Evolutionary conservation across 2,888 invertebrate genomes (phyloP).

Genomic region (Heliothis peltigera): DNA sequence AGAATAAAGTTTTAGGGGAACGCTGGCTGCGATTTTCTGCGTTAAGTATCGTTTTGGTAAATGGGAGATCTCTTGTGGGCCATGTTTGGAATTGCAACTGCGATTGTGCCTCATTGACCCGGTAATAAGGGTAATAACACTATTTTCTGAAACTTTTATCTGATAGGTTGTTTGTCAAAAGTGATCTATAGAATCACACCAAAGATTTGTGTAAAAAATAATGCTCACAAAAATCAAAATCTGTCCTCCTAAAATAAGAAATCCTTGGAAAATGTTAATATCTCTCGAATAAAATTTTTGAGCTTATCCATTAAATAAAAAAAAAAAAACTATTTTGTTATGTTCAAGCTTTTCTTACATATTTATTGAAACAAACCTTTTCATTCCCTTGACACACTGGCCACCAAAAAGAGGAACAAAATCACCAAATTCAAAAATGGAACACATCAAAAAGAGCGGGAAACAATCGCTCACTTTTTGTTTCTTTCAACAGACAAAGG

Average conservation of each 20-base stretch:
- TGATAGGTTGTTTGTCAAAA: no score
- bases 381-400: conserved; percentile 55
- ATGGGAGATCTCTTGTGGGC: neutral
- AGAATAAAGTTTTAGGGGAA: neutral
- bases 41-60: neutral
- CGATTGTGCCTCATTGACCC: neutral
- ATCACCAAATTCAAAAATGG: conserved; percentile 63
- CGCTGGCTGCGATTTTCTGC: neutral
- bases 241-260: no score
- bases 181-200: no score
- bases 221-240: no score
- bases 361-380: conserved; percentile 34
- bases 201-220: no score
- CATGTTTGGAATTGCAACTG: neutral
- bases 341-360: conserved; percentile 13
- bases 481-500: conserved; percentile 79
- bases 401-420: conserved; percentile 48
- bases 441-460: conserved; percentile 72
- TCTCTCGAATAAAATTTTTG: no score
- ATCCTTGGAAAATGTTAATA: no score
- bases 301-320: no score
- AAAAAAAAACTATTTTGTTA: no score
- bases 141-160: no score
- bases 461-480: conserved; percentile 84
- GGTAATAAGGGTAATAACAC: no score